These are phyloP conservation scores for Amphipyra tragopoginis DNA, from an alignment of 2,888 invertebrate species.

Conservation along the genomic window DNA sequence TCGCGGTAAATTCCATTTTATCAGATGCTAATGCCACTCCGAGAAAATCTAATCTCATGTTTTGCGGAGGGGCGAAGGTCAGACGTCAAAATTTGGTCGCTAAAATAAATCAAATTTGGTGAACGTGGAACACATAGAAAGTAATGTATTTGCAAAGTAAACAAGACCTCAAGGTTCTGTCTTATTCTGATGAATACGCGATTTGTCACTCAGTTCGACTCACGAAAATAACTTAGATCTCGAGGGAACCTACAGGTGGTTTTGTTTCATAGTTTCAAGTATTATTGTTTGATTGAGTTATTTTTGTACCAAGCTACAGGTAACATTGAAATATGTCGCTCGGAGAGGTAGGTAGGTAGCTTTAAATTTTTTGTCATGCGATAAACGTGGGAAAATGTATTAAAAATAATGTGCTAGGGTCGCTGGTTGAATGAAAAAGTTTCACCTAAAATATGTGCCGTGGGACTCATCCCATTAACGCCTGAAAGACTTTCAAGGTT, in stretches of 20 bases:
- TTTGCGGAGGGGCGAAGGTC: conserved; percentile 32
- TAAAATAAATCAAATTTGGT: conserved; percentile 37
- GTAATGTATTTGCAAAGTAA: conserved; percentile 41
- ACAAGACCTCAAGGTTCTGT: conserved; percentile 26
- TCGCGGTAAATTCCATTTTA: conserved; percentile 57
- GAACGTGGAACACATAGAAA: conserved; percentile 20
- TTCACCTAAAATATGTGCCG: conserved; percentile 55
- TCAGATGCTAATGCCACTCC: conserved; percentile 48
- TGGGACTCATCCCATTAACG: conserved; percentile 65
- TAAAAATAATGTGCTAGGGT: conserved; percentile 56
- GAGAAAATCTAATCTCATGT: conserved; percentile 57
- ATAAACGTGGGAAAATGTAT: conserved; percentile 45
- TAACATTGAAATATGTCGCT: conserved; percentile 30
- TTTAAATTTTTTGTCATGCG: conserved; percentile 36
- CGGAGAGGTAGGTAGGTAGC: conserved; percentile 9
- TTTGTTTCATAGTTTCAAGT: conserved; percentile 57
- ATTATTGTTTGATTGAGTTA: conserved; percentile 51
- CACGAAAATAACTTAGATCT: conserved; percentile 56
- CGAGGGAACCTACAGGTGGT: conserved; percentile 68
- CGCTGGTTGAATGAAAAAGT: conserved; percentile 57
- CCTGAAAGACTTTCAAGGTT: conserved; percentile 58
- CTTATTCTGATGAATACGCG: conserved; percentile 44
- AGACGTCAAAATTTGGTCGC: conserved; percentile 15
- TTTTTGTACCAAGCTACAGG: conserved; percentile 42
- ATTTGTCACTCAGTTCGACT: conserved; percentile 56